Evolutionary conservation across 2,797 vertebrate genomes (phyloP).

Genomic region (Euthynnus affinis): DNA sequence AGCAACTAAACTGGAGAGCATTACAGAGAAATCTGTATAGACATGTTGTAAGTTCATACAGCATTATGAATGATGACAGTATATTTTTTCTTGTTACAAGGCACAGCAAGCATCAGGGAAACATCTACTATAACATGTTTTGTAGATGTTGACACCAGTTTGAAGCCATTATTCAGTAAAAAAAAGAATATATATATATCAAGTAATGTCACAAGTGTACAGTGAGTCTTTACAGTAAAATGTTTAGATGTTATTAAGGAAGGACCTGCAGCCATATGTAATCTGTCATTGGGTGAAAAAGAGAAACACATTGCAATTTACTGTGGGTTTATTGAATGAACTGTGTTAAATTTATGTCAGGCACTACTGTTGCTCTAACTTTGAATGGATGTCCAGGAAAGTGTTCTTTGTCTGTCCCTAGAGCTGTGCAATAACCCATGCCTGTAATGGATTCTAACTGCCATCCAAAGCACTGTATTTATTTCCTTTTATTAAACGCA

Average conservation of each 20-base stretch:
- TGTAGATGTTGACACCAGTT: conserved; percentile 52
- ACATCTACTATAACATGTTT: conserved; percentile 55
- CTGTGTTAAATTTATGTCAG: conserved; percentile 45
- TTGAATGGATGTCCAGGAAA: conserved; percentile 64
- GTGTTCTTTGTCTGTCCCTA: conserved; percentile 61
- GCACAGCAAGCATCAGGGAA: conserved; percentile 68
- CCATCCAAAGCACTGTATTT: conserved; percentile 86
- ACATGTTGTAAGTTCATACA: conserved; percentile 36
- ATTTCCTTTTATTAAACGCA: conserved; percentile 86
- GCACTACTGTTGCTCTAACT: conserved; percentile 60
- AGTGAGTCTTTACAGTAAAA: conserved; percentile 22
- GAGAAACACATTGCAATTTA: conserved; percentile 4
- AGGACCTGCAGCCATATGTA: conserved; percentile 36
- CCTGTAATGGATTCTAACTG: conserved; percentile 85
- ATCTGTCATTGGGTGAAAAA: conserved; percentile 21
- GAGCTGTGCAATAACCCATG: conserved; percentile 85
- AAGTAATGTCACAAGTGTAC: conserved; percentile 20
- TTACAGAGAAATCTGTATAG: conserved; percentile 1
- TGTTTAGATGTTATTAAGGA: conserved; percentile 18
- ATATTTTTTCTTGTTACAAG: conserved; percentile 52
- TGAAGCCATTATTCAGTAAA: conserved; percentile 64
- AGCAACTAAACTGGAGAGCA: conserved; percentile 32
- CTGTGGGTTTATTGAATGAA: conserved; percentile 37
- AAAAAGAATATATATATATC: background rate
- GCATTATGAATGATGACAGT: conserved; percentile 49